phyloP scores from a whole-genome alignment of 2,113 vertebrate species.

The Vimba vimba region DNA sequence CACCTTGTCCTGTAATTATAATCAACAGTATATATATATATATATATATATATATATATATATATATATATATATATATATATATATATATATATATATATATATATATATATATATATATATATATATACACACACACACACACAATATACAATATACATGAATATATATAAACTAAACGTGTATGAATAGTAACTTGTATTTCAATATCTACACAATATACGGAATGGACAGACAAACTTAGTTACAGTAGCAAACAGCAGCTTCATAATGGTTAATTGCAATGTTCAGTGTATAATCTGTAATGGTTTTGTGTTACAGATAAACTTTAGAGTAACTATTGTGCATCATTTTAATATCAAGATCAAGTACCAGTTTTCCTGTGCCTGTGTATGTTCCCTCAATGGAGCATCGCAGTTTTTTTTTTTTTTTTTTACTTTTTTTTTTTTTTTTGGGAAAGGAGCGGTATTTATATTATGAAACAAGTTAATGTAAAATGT shows the following conservation, averaged over 20 bases:
- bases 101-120: no score
- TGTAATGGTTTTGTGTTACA: slow-evolving; percentile 84
- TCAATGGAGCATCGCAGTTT: slow-evolving; percentile 65
- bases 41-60: no score
- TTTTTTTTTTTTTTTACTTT: slow-evolving; percentile 5
- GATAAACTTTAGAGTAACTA: slow-evolving; percentile 76
- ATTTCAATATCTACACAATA: slow-evolving; percentile 82
- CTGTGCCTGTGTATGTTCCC: slow-evolving; percentile 75
- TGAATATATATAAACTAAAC: slow-evolving; percentile 72
- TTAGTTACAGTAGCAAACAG: slow-evolving; percentile 84
- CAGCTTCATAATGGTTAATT: slow-evolving; percentile 80
- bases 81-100: slow-evolving; percentile 67
- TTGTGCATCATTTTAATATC: slow-evolving; percentile 79
- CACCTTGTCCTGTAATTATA: slow-evolving; percentile 76
- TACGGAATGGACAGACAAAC: slow-evolving; percentile 83
- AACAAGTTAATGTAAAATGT: slow-evolving; percentile 79
- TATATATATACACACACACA: no score
- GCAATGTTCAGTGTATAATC: slow-evolving; percentile 80
- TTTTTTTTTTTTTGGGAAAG: slow-evolving; percentile 56
- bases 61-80: no score
- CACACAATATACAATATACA: slow-evolving; percentile 73
- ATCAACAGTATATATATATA: slow-evolving; percentile 73
- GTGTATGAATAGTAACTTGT: slow-evolving; percentile 80
- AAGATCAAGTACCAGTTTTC: slow-evolving; percentile 77
- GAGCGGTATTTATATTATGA: slow-evolving; percentile 74